phyloP scores from a whole-genome alignment of 2,113 vertebrate genomes.

The Proterorhinus semilunaris region DNA sequence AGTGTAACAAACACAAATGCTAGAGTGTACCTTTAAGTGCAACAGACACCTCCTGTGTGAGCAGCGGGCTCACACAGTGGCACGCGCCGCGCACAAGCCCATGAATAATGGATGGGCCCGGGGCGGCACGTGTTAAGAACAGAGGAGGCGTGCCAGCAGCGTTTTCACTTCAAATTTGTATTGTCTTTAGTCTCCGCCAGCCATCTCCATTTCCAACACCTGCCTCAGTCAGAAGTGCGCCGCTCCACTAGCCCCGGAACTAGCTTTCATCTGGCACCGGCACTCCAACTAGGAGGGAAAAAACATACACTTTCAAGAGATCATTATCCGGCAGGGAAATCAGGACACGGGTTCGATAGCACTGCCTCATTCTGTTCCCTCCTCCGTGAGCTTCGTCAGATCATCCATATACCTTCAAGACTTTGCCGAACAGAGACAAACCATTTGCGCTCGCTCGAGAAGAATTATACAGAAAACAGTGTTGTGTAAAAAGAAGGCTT shows the following conservation, averaged over 20 bases:
- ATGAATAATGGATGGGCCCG: slow-evolving; percentile 92
- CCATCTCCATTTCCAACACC: slow-evolving; percentile 99
- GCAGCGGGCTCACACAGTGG: slow-evolving; percentile 77
- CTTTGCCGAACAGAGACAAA: slow-evolving; percentile 41
- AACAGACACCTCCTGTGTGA: slow-evolving; percentile 80
- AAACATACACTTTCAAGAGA: slow-evolving; percentile 80
- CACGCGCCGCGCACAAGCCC: slow-evolving; percentile 80
- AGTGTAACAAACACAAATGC: slow-evolving; percentile 53
- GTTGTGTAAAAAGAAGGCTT: neutral
- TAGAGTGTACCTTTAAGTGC: slow-evolving; percentile 75
- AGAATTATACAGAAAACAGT: slow-evolving; percentile 5
- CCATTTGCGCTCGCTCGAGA: slow-evolving; percentile 22
- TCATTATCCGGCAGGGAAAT: slow-evolving; percentile 81
- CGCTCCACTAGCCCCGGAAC: slow-evolving; percentile 77
- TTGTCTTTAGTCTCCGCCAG: slow-evolving; percentile 93
- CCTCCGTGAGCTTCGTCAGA: slow-evolving; percentile 73
- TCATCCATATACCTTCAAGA: slow-evolving; percentile 66
- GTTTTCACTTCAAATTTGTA: slow-evolving; percentile 99
- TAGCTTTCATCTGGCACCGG: slow-evolving; percentile 86
- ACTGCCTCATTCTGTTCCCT: slow-evolving; percentile 47
- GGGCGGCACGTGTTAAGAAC: slow-evolving; percentile 85
- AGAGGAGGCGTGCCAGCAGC: slow-evolving; percentile 85
- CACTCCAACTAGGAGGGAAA: slow-evolving; percentile 73
- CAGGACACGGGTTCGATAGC: slow-evolving; percentile 77
- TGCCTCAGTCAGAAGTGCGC: slow-evolving; percentile 88